Base-by-base conservation (phyloP, 2,797 vertebrate species). In the Iguana delicatissima region DNA sequence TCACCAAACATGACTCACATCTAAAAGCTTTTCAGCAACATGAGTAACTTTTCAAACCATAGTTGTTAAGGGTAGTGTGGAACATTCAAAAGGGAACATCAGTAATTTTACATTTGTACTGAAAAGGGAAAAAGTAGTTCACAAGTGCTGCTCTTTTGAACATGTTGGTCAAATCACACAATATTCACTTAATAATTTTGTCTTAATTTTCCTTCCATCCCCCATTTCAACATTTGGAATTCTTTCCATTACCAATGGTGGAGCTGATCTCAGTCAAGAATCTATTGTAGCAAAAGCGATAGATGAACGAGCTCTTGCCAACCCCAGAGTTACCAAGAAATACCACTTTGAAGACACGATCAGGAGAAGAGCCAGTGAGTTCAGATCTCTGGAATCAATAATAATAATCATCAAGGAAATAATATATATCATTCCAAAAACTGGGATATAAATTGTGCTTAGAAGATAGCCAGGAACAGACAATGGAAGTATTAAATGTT, bases 231-330 rank as follows among this genome's bases (percentile, higher is more conserved):
- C n/a, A 50, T 14, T 32, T 92, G 67, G n/a, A 62, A 80, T 5
- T 0, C 59, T 46, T 0, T 72, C 80, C 80, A 96, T 97, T 96
- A 98, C 98, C 98, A 0, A 98, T 97, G 46, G 98, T 98, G 20
- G 97, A 87, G 3, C 91, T 97, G 86, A 97, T 93, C 38, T 97
- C 93, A 87, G 94, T 95, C 94, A 96, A 76, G 94, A 97, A 98
- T 89, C 90, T 95, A 86, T 97, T 97, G 5, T 95, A 97, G 97
- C 98, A 98, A 96, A 97, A 98, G 87, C 96, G 96, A 74, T 98
- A 97, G 95, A 98, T 98, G 95, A 98, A 98, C 80, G 98, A 98
- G 90, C 96, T 98, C 94, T 98, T 98, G 93, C 98, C 98, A 77
- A 98, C 98, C 0, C 97, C 98, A 0, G 98, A 98, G 94, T 97